Evolutionary conservation across 1,140 invertebrate species (phyloP), one percentile per base, ranked within the genome.

Genomic region (Scaptodrosophila lebanonensis): DNA sequence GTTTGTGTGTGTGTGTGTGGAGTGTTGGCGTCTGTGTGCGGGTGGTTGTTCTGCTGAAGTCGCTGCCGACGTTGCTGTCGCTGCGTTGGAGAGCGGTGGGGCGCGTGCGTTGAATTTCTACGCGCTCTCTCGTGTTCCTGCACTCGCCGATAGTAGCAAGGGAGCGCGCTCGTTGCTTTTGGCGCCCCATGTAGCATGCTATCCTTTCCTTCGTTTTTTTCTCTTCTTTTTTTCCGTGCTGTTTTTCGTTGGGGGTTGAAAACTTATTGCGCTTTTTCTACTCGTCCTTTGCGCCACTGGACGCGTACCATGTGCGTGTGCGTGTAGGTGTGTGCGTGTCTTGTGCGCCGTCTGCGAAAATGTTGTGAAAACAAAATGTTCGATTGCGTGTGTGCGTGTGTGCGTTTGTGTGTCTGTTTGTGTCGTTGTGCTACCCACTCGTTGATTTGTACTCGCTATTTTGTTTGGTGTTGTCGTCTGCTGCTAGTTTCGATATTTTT

Each of bases 31-130:
- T 36, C 30, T 27, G 22, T 35, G 51, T 63, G 68, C 60, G 65
- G 60, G 73, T 83, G 70, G 77, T 76, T 56, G 66, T 54, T 83
- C 77, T 77, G 72, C 29, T 8, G 12, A n/a, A 39, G 15, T 33
- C 17, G 53, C 36, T 17, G 63, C 32, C 47, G 44, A 35, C 39
- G 35, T 25, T 48, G 12, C 47, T 38, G 33, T 7, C 43, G 11
- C 36, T 25, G 59, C n/a, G 44, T 15, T 29, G 49, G 20, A 15
- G 35, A 18, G 18, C 6, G 25, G 48, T 51, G 38, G 33, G 58
- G 67, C 47, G 48, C 45, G 48, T 73, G 64, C 40, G 48, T 49
- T 36, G 38, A 48, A 38, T 40, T 44, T 61, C 59, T 49, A 45
- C n/a, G n/a, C 51, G 45, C 51, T 36, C 59, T 59, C 58, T 62